Base-by-base conservation (phyloP, 2,888 invertebrate genomes). In the Drosophila niveifrons region DNA sequence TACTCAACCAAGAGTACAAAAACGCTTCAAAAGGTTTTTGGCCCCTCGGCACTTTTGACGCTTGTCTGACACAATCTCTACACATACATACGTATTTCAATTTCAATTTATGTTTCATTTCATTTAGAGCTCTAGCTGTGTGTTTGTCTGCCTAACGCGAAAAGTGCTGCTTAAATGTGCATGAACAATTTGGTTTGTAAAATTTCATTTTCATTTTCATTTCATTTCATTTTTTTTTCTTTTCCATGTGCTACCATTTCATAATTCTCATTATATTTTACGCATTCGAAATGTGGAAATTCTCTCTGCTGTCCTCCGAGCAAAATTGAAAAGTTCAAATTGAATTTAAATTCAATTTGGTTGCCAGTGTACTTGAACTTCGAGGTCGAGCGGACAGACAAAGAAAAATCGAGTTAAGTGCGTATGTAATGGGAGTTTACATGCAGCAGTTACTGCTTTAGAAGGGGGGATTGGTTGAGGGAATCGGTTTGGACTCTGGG, bases 281-380 rank as follows among this genome's bases (percentile, higher is more conserved):
- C 87, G 85, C 75, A 87, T 87, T 84, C 36, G 80, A 82, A 84
- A 80, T 83, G 72, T 73, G 69, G 52, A 77, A 68, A 69, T 11
- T 72, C 44, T 72, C 44, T 55, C 44, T 65, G 36, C 52, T 55
- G 62, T 75, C 43, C 66, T 48, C 15, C 36, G 31, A 31, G 29
- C 41, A 61, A 61, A 91, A 91, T 91, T 91, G 91, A 91, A 91
- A 90, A 90, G 85, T 91, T 91, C 90, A 92, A 91, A 91, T 92
- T 91, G 90, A 91, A 91, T 91, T 91, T 91, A 90, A 91, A 91
- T 91, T 91, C 91, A 92, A 91, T 91, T 91, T 91, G 65, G 75
- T 70, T 82, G 75, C 55, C 75, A 77, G 68, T 73, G 68, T 72
- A 70, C 73, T 72, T 62, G 64, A 68, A 57, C 69, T 58, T 51